A percentile compares a stretch with the other conserved stretches of the same genome.
Conservation (phyloP, 2,888 invertebrate species). For the Nomada ferruginata region DNA sequence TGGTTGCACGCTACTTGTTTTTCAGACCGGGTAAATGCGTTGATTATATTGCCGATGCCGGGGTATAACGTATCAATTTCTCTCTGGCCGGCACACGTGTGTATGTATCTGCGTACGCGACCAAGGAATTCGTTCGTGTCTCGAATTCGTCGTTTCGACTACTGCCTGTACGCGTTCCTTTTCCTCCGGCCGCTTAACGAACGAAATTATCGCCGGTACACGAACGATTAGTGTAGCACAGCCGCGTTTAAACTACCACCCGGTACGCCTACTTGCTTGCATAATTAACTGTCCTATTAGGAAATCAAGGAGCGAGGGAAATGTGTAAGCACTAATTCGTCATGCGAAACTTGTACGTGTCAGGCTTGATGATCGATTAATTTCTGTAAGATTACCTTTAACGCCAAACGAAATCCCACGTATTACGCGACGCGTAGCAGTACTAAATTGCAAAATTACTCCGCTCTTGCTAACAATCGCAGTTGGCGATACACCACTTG, state of each 20-base stretch:
- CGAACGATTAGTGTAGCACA: conserved; percentile 51
- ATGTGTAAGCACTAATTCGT: conserved; percentile 5
- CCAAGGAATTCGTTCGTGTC: conserved; percentile 4
- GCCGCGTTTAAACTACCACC: conserved; percentile 30
- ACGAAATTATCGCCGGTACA: conserved; percentile 35
- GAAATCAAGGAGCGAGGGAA: conserved; percentile 32
- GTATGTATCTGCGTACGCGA: neutral
- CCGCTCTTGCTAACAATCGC: neutral
- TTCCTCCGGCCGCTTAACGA: conserved; percentile 34
- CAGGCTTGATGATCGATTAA: conserved; percentile 21
- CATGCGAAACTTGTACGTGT: neutral
- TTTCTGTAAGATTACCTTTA: conserved; percentile 2
- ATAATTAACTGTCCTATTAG: conserved; percentile 43
- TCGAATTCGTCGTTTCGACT: conserved; percentile 20
- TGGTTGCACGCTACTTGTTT: conserved; percentile 64
- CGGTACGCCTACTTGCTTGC: conserved; percentile 45
- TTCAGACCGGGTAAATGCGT: conserved; percentile 63
- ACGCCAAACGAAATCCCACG: neutral
- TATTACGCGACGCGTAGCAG: conserved; percentile 2
- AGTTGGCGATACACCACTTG: conserved; percentile 12
- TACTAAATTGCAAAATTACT: conserved; percentile 30
- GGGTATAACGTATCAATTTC: conserved; percentile 68
- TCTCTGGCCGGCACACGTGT: neutral
- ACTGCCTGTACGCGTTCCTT: neutral
- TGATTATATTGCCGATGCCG: conserved; percentile 65